These are phyloP conservation scores for Excalfactoria chinensis DNA, from an alignment of 2,113 vertebrate genomes.

Conservation along the genomic window DNA sequence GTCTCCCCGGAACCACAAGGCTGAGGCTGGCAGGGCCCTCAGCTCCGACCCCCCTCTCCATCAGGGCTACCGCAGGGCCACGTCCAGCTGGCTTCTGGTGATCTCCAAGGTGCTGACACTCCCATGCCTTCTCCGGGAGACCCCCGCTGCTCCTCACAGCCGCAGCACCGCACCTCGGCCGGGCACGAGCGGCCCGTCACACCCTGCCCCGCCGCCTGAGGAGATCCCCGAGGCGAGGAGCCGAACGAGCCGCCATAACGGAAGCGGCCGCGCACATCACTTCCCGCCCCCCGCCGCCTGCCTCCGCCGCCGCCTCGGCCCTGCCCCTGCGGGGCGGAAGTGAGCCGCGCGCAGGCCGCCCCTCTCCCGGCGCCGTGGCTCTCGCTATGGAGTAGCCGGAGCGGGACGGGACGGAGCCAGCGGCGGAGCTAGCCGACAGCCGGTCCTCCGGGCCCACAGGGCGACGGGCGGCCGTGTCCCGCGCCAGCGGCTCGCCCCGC, in stretches of 20 bases:
- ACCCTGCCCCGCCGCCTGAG: too few species aligned
- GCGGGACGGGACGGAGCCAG: background rate
- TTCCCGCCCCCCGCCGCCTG: too few species aligned
- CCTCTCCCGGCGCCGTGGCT: background rate
- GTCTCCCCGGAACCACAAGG: background rate
- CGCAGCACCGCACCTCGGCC: too few species aligned
- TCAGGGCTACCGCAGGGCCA: background rate
- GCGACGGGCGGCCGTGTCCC: background rate
- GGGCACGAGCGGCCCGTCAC: too few species aligned
- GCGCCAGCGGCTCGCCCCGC: background rate
- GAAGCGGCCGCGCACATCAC: too few species aligned
- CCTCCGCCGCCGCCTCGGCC: too few species aligned
- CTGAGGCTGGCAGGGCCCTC: background rate
- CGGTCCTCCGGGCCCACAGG: background rate
- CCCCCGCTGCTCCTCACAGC: too few species aligned
- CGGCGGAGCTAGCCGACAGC: background rate
- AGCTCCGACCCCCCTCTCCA: background rate
- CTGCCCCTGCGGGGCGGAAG: too few species aligned
- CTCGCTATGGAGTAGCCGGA: background rate
- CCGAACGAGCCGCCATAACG: too few species aligned
- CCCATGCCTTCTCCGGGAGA: background rate
- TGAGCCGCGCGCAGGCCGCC: too few species aligned
- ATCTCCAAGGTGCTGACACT: background rate
- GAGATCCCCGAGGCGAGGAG: too few species aligned
- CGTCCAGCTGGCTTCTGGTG: fast-evolving